Evolutionary conservation across 2,888 invertebrate species (phyloP), one percentile per base, ranked within the genome.

Genomic region (Drosophila colorata): DNA sequence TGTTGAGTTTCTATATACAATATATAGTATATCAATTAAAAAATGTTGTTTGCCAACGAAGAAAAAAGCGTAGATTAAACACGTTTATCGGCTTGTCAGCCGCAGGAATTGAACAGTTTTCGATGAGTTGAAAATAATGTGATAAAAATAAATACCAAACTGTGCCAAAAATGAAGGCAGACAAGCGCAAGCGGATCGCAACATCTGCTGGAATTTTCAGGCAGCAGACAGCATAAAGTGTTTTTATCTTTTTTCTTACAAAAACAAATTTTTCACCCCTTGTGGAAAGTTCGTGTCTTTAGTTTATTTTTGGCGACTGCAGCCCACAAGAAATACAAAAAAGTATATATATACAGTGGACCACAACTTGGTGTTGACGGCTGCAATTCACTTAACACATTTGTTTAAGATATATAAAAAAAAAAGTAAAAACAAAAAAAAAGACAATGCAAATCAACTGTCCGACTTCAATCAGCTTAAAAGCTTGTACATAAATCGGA

Each of bases 391-490:
- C 72, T 74, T 74, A 77, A 41, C 51, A 66, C 53, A 48, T 55
- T 75, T 55, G 28, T 40, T 8, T 43, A 56, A 38, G 4, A 51
- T 53, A 7, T 8, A 52, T 2, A 40, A 0, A 18, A 48, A n/a
- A 37, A 47, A 1, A 14, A 31, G 11, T 2, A 9, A 9, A 31
- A 31, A 3, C 0, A 33, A 20, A 9, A 28, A 20, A 37, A 31
- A 51, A 40, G 44, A 72, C 84, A 86, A 83, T 72, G 80, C 72
- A 80, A 72, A 76, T 78, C 75, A 88, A 78, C 69, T 74, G 83
- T 83, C 70, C 52, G 60, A 64, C 73, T 75, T 82, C 87, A 75
- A 82, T 88, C 82, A 81, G 69, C 75, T 68, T 78, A 63, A 87
- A 78, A 86, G 71, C 61, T 72, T 46, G 57, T 49, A 46, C 13